Evolutionary conservation across 2,888 invertebrate genomes (phyloP).

Genomic region (Macaria liturata): DNA sequence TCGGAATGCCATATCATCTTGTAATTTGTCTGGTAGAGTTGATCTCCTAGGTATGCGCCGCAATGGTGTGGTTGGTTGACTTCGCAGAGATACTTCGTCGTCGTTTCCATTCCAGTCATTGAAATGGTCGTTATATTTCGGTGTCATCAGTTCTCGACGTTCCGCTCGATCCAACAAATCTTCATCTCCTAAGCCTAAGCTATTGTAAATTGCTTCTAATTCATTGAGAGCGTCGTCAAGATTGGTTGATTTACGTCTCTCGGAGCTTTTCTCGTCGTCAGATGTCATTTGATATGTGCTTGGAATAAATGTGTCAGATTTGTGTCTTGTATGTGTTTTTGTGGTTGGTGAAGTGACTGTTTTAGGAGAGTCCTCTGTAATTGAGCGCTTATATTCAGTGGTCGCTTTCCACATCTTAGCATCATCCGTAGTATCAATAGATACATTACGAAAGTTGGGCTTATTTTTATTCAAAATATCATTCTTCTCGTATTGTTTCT

Average conservation of each 20-base stretch:
- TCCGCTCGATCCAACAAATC: slow-evolving; percentile 92
- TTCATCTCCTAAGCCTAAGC: slow-evolving; percentile 92
- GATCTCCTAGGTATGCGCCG: slow-evolving; percentile 68
- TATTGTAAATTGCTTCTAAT: slow-evolving; percentile 95
- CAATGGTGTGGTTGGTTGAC: slow-evolving; percentile 75
- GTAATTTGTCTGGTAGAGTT: slow-evolving; percentile 85
- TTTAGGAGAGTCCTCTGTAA: slow-evolving; percentile 66
- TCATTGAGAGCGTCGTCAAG: slow-evolving; percentile 95
- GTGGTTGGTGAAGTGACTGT: slow-evolving; percentile 58
- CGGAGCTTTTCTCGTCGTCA: slow-evolving; percentile 75
- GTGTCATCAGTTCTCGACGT: slow-evolving; percentile 86
- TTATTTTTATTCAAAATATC: slow-evolving; percentile 64
- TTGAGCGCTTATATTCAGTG: slow-evolving; percentile 73
- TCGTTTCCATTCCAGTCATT: slow-evolving; percentile 81
- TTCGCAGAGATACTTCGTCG: slow-evolving; percentile 70
- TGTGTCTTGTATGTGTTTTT: slow-evolving; percentile 73
- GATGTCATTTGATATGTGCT: slow-evolving; percentile 68
- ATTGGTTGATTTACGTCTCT: slow-evolving; percentile 88
- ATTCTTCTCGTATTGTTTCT: slow-evolving; percentile 44
- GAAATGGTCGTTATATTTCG: slow-evolving; percentile 72
- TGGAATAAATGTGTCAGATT: slow-evolving; percentile 72
- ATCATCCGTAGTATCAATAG: slow-evolving; percentile 66
- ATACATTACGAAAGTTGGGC: slow-evolving; percentile 50
- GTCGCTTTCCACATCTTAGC: slow-evolving; percentile 77
- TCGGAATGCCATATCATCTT: slow-evolving; percentile 92